phyloP scores from a whole-genome alignment of 2,797 vertebrate genomes.

The Taenioides sp. region DNA sequence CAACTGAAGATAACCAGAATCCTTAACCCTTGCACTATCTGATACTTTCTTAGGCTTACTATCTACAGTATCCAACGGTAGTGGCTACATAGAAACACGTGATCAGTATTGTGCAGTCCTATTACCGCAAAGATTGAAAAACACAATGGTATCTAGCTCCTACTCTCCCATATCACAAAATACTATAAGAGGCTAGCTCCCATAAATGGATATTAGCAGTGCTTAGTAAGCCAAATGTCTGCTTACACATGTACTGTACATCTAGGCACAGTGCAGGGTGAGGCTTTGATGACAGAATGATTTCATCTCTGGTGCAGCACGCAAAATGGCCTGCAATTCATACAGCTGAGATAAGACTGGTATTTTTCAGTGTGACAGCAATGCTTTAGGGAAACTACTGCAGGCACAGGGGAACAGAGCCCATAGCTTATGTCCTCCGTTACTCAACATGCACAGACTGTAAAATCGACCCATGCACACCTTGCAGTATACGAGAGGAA shows the following conservation, averaged over 20 bases:
- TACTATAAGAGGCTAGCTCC: slow-evolving; percentile 15
- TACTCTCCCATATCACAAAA: background rate
- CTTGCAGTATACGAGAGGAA: slow-evolving; percentile 34
- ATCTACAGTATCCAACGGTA: background rate
- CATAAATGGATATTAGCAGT: slow-evolving; percentile 17
- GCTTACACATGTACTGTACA: slow-evolving; percentile 26
- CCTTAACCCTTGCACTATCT: slow-evolving; percentile 1
- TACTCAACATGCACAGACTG: slow-evolving; percentile 43
- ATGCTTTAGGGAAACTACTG: slow-evolving; percentile 49
- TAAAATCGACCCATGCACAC: slow-evolving; percentile 37
- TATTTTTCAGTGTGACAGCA: slow-evolving; percentile 53
- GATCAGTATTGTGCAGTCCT: background rate
- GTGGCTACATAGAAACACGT: background rate
- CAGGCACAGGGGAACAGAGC: slow-evolving; percentile 36
- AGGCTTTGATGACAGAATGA: slow-evolving; percentile 41
- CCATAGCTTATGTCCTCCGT: slow-evolving; percentile 38
- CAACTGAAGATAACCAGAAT: background rate
- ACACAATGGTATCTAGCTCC: background rate
- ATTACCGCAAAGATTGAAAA: background rate
- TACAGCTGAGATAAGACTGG: slow-evolving; percentile 54
- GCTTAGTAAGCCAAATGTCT: slow-evolving; percentile 26
- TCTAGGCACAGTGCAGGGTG: slow-evolving; percentile 2
- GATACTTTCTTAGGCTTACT: background rate
- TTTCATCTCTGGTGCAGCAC: slow-evolving; percentile 43
- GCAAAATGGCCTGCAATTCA: slow-evolving; percentile 55